Conservation (phyloP, 2,797 vertebrate species). For the Sebastes dallii region DNA sequence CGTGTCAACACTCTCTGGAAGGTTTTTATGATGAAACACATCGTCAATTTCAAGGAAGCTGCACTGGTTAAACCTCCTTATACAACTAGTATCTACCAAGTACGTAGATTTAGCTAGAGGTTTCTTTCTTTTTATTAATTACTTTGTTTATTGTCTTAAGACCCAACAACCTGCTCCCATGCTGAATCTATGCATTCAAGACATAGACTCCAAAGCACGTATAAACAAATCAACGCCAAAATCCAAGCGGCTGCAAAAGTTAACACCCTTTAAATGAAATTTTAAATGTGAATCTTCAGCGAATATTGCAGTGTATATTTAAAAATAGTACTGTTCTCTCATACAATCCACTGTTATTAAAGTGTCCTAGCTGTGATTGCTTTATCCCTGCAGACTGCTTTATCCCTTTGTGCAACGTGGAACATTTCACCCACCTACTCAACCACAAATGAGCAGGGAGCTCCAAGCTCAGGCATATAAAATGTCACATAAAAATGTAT, state of each 20-base stretch:
- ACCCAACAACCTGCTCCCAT: not conserved
- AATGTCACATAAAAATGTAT: constrained; percentile 18
- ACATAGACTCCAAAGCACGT: constrained; percentile 10
- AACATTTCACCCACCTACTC: constrained; percentile 60
- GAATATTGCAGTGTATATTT: not conserved
- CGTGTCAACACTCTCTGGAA: not conserved
- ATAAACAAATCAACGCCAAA: constrained; percentile 26
- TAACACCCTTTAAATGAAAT: constrained; percentile 34
- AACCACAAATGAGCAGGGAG: constrained; percentile 31
- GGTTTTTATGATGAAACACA: not conserved
- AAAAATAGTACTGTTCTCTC: constrained; percentile 13
- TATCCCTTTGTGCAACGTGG: constrained; percentile 37
- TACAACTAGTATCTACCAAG: not conserved
- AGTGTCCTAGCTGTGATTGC: constrained; percentile 35
- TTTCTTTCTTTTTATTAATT: not conserved
- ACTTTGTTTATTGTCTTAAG: not conserved
- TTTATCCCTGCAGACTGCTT: constrained; percentile 38
- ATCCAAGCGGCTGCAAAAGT: constrained; percentile 42
- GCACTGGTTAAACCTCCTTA: not conserved
- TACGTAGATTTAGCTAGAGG: not conserved
- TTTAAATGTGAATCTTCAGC: constrained; percentile 46
- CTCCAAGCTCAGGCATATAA: not conserved
- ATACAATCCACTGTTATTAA: constrained; percentile 39
- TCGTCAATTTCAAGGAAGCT: not conserved
- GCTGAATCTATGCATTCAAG: not conserved